Percentiles rank a stretch among this genome's conserved stretches.
Conservation (phyloP, 2,797 vertebrate genomes). For the Nannoperca obscura region DNA sequence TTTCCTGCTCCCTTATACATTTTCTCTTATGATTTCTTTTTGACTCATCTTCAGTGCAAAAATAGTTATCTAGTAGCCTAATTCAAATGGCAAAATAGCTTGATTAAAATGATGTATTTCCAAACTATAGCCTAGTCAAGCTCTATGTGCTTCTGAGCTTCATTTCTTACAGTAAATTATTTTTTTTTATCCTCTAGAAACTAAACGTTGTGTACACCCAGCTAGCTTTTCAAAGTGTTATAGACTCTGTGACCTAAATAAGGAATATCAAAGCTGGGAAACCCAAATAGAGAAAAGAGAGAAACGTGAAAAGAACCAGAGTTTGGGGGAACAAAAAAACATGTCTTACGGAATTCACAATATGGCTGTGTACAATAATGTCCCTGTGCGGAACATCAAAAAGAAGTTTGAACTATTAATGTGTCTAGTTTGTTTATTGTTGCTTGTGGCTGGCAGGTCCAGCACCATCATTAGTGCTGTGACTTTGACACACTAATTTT, state of each 20-base stretch:
- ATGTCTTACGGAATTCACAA: constrained; percentile 24
- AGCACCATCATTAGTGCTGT: constrained; percentile 46
- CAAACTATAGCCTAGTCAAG: constrained; percentile 16
- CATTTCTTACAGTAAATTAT: constrained; percentile 63
- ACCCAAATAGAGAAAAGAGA: constrained; percentile 50
- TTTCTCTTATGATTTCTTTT: background rate
- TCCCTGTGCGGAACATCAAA: constrained; percentile 56
- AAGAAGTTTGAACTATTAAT: constrained; percentile 51
- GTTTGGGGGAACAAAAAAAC: constrained; percentile 50
- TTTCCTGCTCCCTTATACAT: background rate
- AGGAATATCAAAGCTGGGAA: constrained; percentile 77
- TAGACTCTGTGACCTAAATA: constrained; percentile 78
- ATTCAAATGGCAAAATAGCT: constrained; percentile 23
- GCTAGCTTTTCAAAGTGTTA: constrained; percentile 72
- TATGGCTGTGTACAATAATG: constrained; percentile 36
- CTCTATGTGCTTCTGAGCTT: constrained; percentile 43
- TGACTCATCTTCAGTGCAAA: background rate
- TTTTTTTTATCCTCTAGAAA: constrained; percentile 59
- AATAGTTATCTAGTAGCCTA: background rate
- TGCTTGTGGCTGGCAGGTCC: constrained; percentile 42
- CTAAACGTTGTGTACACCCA: constrained; percentile 61
- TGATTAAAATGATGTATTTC: constrained; percentile 1
- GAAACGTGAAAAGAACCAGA: constrained; percentile 44
- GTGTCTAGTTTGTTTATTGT: constrained; percentile 58
- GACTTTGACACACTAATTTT: constrained; percentile 39